Evolutionary conservation across 1,140 invertebrate species (phyloP).

Genomic region (Apocrypta bakeri): DNA sequence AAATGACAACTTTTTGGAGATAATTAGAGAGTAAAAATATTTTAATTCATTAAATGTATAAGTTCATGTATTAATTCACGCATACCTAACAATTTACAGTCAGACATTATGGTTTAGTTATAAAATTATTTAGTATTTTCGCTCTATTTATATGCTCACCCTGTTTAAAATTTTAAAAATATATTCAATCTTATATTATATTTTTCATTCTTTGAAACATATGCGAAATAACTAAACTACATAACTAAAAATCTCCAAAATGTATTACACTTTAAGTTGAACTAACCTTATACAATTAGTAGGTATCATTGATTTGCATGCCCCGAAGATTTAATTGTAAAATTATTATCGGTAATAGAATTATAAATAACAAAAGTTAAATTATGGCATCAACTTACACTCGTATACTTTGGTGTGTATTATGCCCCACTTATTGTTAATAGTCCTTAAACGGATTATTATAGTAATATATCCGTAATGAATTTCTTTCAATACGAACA

Average conservation of each 20-base stretch:
- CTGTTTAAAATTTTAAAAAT: neutral
- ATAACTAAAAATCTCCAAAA: constrained; percentile 23
- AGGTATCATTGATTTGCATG: neutral
- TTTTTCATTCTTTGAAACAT: neutral
- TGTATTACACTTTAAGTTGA: neutral
- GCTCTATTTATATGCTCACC: neutral
- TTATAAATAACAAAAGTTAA: constrained; percentile 2
- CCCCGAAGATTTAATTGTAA: neutral
- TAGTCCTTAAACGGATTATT: neutral
- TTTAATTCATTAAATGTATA: neutral
- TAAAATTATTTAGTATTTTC: neutral
- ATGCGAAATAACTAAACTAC: neutral
- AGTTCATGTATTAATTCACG: neutral
- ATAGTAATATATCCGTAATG: neutral
- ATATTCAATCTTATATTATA: neutral
- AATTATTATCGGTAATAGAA: neutral
- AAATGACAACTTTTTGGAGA: constrained; percentile 40
- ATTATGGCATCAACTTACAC: constrained; percentile 24
- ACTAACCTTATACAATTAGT: neutral
- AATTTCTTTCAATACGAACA: neutral
- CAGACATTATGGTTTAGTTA: neutral
- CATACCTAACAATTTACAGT: constrained; percentile 12
- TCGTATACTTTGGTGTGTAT: constrained; percentile 17
- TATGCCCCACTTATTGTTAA: neutral
- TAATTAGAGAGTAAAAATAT: constrained; percentile 6